Conservation (phyloP, 2,113 vertebrate species). For the Kryptolebias marmoratus region DNA sequence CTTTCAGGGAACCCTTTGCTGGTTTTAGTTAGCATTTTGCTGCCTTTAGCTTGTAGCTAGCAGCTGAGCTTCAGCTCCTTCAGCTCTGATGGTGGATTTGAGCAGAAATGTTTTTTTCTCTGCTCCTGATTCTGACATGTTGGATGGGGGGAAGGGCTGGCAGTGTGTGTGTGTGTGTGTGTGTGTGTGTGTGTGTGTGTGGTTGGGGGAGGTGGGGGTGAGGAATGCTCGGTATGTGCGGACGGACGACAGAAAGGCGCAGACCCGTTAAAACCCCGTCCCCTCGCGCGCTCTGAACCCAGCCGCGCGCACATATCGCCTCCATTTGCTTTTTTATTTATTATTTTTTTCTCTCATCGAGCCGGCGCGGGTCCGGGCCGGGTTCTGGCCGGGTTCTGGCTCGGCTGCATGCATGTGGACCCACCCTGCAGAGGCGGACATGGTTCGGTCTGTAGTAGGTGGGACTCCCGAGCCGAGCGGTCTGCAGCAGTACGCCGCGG, state of each 20-base stretch:
- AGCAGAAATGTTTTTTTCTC: constrained; percentile 37
- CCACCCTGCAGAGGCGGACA: constrained; percentile 58
- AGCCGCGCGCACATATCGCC: too few relatives aligned
- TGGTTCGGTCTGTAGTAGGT: constrained; percentile 88
- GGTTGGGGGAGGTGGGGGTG: constrained; percentile 77
- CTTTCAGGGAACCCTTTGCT: too few relatives aligned
- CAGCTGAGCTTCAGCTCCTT: too few relatives aligned
- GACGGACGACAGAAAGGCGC: constrained; percentile 66
- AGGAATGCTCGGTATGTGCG: constrained; percentile 85
- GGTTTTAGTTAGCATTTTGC: too few relatives aligned
- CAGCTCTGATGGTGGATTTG: too few relatives aligned
- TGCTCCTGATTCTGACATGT: constrained; percentile 75
- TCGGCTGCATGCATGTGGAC: constrained; percentile 21
- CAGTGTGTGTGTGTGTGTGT: constrained; percentile 74
- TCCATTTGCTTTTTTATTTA: too few relatives aligned
- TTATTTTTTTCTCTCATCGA: too few relatives aligned
- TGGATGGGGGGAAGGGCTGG: constrained; percentile 74
- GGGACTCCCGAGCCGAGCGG: constrained; percentile 84
- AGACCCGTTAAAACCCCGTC: neutral
- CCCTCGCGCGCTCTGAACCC: too few relatives aligned
- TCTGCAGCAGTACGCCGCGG: constrained; percentile 84
- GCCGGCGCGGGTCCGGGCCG: neutral
- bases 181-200: constrained; percentile 49
- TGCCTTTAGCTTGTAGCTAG: too few relatives aligned
- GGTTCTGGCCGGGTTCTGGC: neutral